These are phyloP conservation scores for Globodera rostochiensis DNA, from an alignment of 1,140 invertebrate species.

Conservation along the genomic window DNA sequence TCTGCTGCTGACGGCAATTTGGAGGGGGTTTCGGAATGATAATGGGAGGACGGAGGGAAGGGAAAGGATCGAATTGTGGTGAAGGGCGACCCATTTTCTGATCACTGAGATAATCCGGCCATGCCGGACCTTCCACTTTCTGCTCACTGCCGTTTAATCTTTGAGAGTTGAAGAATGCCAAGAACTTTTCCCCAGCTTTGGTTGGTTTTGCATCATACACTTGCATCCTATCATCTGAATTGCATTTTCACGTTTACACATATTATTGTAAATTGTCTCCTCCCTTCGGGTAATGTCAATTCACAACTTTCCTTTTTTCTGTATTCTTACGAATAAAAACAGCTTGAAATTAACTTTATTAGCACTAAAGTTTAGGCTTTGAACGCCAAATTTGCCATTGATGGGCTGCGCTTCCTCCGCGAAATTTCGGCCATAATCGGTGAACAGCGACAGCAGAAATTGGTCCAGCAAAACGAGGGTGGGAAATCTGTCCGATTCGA, in stretches of 20 bases:
- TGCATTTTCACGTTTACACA: not conserved
- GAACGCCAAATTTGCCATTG: slow-evolving; percentile 81
- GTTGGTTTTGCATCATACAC: too few species aligned
- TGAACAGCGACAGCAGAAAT: slow-evolving; percentile 68
- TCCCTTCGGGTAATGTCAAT: not conserved
- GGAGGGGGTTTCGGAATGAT: not conserved
- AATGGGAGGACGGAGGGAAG: slow-evolving; percentile 8
- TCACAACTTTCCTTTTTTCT: slow-evolving; percentile 30
- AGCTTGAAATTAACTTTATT: not conserved
- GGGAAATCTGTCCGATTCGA: not conserved
- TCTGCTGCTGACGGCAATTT: not conserved
- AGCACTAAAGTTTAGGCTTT: slow-evolving; percentile 74
- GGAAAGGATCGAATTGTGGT: slow-evolving; percentile 14
- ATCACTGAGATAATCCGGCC: too few species aligned
- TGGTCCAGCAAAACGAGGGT: slow-evolving; percentile 35
- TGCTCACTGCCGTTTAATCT: too few species aligned
- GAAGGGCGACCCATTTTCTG: too few species aligned
- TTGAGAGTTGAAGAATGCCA: too few species aligned
- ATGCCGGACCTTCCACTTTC: too few species aligned
- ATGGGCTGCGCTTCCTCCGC: slow-evolving; percentile 91
- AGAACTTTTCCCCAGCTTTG: too few species aligned
- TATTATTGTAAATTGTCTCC: not conserved
- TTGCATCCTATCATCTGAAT: too few species aligned
- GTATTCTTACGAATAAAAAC: not conserved
- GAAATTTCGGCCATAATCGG: slow-evolving; percentile 78